A percentile compares a stretch with the other conserved stretches of the same genome.
Evolutionary conservation across 2,113 vertebrate species (phyloP).

Genomic region (Apodemus sylvaticus): DNA sequence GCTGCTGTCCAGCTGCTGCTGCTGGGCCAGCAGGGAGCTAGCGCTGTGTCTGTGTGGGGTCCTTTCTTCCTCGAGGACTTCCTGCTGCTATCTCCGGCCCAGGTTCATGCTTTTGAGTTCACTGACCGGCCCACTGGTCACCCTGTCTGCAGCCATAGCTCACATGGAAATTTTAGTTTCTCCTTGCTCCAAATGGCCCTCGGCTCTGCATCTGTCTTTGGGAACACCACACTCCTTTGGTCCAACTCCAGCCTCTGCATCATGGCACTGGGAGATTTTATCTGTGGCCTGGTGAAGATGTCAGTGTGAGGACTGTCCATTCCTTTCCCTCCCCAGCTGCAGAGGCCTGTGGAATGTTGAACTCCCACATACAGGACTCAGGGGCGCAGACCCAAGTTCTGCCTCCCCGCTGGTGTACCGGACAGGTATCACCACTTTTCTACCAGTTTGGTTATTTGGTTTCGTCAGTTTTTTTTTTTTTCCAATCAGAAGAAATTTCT

Average conservation of each 20-base stretch:
- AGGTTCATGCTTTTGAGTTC: neutral
- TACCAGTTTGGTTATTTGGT: neutral
- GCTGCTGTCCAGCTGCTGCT: conserved; percentile 84
- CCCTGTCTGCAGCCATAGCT: neutral
- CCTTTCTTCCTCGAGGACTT: conserved; percentile 83
- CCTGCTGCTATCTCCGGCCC: neutral
- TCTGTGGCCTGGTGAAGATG: neutral
- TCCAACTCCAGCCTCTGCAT: neutral
- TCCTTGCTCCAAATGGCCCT: neutral
- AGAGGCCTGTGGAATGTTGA: neutral
- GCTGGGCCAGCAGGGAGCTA: conserved; percentile 88
- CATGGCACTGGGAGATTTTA: neutral
- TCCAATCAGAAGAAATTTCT: neutral
- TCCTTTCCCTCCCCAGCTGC: neutral
- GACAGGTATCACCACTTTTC: too few relatives aligned
- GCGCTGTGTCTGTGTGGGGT: conserved; percentile 80
- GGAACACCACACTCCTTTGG: neutral
- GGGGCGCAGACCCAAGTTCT: neutral
- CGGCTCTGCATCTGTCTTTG: neutral
- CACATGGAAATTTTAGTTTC: neutral
- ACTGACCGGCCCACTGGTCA: neutral
- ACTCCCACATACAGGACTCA: neutral
- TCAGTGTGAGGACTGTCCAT: neutral
- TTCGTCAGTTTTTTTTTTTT: neutral
- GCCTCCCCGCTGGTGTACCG: neutral